Conservation (phyloP, 2,888 invertebrate species). For the Alloplasta piceator region DNA sequence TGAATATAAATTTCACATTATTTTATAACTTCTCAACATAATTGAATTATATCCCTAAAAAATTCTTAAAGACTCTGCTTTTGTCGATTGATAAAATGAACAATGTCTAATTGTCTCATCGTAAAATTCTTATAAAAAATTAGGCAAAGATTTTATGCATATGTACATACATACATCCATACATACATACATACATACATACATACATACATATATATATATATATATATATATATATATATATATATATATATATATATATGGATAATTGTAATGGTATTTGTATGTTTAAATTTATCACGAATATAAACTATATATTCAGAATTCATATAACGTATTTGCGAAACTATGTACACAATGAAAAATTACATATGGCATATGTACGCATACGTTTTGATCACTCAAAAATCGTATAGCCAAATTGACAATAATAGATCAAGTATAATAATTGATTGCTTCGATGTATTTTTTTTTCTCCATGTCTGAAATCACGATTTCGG, state of each 20-base stretch:
- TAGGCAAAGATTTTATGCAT: constrained; percentile 39
- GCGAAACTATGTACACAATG: constrained; percentile 55
- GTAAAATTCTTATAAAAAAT: constrained; percentile 51
- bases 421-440: constrained; percentile 28
- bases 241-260: constrained; percentile 11
- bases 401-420: constrained; percentile 31
- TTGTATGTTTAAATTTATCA: constrained; percentile 47
- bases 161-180: no score
- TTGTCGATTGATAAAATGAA: constrained; percentile 20
- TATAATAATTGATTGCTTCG: constrained; percentile 19
- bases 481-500: constrained; percentile 8
- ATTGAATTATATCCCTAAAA: neutral
- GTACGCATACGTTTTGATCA: constrained; percentile 51
- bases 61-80: constrained; percentile 1
- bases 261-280: constrained; percentile 35
- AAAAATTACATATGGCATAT: constrained; percentile 53
- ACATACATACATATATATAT: constrained; percentile 31
- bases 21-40: neutral
- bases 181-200: no score
- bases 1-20: constrained; percentile 5
- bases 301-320: constrained; percentile 59
- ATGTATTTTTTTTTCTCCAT: neutral
- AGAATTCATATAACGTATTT: constrained; percentile 58
- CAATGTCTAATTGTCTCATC: constrained; percentile 27
- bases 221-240: constrained; percentile 27